A percentile compares a stretch with the other conserved stretches of the same genome.
Conservation (phyloP, 1,140 invertebrate genomes). For the Eumaeus atala region DNA sequence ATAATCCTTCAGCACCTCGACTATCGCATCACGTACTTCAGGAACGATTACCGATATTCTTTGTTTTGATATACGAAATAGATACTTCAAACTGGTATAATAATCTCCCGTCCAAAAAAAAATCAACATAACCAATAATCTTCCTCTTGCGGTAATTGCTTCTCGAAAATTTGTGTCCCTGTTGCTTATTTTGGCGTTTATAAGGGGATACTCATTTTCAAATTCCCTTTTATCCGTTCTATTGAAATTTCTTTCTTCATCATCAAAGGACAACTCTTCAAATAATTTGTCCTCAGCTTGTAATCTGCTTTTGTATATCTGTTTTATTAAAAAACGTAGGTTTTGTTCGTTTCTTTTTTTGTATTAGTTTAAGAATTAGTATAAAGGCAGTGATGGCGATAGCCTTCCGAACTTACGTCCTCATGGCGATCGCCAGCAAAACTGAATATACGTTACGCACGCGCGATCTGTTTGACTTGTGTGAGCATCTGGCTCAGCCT, state of each 20-base stretch:
- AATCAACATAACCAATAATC: conserved; percentile 33
- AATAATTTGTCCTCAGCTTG: too few species aligned
- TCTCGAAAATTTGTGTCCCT: conserved; percentile 19
- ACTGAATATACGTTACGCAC: too few species aligned
- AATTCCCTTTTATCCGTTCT: conserved; percentile 12
- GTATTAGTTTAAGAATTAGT: too few species aligned
- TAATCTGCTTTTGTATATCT: too few species aligned
- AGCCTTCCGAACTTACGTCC: too few species aligned
- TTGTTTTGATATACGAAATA: conserved; percentile 36
- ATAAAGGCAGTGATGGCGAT: too few species aligned
- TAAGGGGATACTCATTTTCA: conserved; percentile 12
- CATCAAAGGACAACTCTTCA: conserved; percentile 15
- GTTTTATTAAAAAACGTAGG: too few species aligned
- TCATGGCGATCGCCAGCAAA: too few species aligned
- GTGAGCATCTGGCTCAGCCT: too few species aligned
- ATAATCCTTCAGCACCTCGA: conserved; percentile 25
- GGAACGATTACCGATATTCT: conserved; percentile 28
- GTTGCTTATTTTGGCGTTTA: conserved; percentile 19
- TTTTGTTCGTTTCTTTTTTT: too few species aligned
- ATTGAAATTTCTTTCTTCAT: conserved; percentile 15
- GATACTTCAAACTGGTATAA: conserved; percentile 28
- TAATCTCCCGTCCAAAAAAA: conserved; percentile 37
- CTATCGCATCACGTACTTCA: conserved; percentile 29
- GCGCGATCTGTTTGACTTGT: too few species aligned
- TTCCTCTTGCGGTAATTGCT: conserved; percentile 20